A percentile compares a stretch with the other conserved stretches of the same genome.
These are phyloP conservation scores for Tortrix viridana DNA, from an alignment of 2,888 invertebrate species.

Conservation along the genomic window DNA sequence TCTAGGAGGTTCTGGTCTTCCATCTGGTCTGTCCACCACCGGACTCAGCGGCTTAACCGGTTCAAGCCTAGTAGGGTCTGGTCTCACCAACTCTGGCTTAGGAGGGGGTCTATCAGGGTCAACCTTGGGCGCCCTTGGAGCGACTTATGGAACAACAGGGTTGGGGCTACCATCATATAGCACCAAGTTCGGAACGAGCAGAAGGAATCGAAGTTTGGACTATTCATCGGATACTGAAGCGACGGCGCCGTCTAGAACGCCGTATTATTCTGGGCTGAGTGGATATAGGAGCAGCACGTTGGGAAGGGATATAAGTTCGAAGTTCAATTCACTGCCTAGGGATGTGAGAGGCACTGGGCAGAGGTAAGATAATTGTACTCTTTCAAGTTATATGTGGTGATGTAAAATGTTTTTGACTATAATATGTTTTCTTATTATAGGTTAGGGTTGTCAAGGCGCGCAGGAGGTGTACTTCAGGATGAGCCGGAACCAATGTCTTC, in stretches of 20 bases:
- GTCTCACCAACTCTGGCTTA: slow-evolving; percentile 69
- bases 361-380: slow-evolving; percentile 68
- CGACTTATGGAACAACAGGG: slow-evolving; percentile 72
- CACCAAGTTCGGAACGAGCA: slow-evolving; percentile 85
- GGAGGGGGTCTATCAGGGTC: slow-evolving; percentile 69
- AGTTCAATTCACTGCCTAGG: slow-evolving; percentile 89
- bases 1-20: slow-evolving; percentile 63
- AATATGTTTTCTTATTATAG: slow-evolving; percentile 45
- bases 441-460: slow-evolving; percentile 71
- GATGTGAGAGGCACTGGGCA: slow-evolving; percentile 86
- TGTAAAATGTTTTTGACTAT: slow-evolving; percentile 15
- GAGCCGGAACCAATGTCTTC: slow-evolving; percentile 79
- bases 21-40: slow-evolving; percentile 74
- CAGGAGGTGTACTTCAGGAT: slow-evolving; percentile 77
- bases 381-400: slow-evolving; percentile 1
- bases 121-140: slow-evolving; percentile 67
- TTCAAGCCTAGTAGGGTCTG: slow-evolving; percentile 72
- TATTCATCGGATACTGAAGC: slow-evolving; percentile 98
- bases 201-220: slow-evolving; percentile 92
- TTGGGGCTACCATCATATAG: slow-evolving; percentile 75
- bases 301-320: slow-evolving; percentile 85
- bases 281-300: slow-evolving; percentile 79
- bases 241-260: slow-evolving; percentile 90
- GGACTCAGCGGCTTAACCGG: slow-evolving; percentile 77
- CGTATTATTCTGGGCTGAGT: slow-evolving; percentile 88